These are phyloP conservation scores for Andrena trimmerana DNA, from an alignment of 2,888 invertebrate species.

Conservation along the genomic window DNA sequence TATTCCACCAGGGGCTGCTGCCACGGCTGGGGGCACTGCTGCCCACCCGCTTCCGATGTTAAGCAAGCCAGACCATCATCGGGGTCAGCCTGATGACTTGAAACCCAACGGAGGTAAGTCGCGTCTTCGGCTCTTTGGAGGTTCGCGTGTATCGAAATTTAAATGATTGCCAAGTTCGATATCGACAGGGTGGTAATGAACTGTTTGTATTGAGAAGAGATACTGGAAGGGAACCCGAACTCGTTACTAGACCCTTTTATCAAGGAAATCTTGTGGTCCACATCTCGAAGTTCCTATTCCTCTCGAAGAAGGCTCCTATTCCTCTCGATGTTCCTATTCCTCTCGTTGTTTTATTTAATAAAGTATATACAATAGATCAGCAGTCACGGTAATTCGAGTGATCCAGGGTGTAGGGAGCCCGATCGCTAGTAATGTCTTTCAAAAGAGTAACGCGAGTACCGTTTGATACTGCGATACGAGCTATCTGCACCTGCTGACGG, in stretches of 20 bases:
- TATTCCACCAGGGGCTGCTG: conserved; percentile 84
- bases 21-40: conserved; percentile 89
- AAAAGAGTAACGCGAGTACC: background rate
- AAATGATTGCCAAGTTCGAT: background rate
- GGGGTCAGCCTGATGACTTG: conserved; percentile 89
- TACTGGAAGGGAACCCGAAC: too few relatives aligned
- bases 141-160: background rate
- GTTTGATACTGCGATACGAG: conserved; percentile 8
- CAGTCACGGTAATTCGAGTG: too few relatives aligned
- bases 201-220: background rate
- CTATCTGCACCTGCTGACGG: conserved; percentile 15
- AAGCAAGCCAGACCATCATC: conserved; percentile 92
- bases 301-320: too few relatives aligned
- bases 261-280: too few relatives aligned
- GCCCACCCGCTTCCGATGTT: conserved; percentile 92
- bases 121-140: background rate
- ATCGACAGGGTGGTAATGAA: background rate
- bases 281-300: too few relatives aligned
- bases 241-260: too few relatives aligned
- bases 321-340: too few relatives aligned
- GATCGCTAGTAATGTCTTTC: too few relatives aligned
- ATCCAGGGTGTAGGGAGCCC: too few relatives aligned
- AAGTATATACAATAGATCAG: too few relatives aligned
- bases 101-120: conserved; percentile 91
- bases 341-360: too few relatives aligned